A percentile compares a stretch with the other conserved stretches of the same genome.
These are phyloP conservation scores for Drosophila setifemur DNA, from an alignment of 1,140 invertebrate genomes.

Conservation along the genomic window DNA sequence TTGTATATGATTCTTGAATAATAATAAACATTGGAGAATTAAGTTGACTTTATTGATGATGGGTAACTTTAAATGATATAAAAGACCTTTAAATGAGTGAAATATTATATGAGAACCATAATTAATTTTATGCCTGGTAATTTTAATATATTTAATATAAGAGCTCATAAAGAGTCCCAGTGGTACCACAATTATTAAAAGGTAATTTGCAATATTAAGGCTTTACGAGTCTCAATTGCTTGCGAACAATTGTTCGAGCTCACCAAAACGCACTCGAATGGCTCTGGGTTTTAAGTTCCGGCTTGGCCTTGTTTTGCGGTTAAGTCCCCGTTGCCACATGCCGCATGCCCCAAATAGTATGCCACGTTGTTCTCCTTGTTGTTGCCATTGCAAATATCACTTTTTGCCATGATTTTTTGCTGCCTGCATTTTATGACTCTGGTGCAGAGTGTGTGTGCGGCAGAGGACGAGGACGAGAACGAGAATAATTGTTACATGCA, in stretches of 20 bases:
- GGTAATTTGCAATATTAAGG: too few relatives aligned
- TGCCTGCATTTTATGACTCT: conserved; percentile 54
- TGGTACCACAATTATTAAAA: not conserved
- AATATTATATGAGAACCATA: too few relatives aligned
- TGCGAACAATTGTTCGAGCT: conserved; percentile 20
- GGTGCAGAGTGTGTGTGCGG: not conserved
- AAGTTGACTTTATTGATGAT: too few relatives aligned
- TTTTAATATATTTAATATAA: too few relatives aligned
- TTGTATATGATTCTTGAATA: too few relatives aligned
- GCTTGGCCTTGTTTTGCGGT: conserved; percentile 46
- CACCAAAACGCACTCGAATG: conserved; percentile 22
- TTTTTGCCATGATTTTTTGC: conserved; percentile 32
- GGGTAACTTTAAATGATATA: too few relatives aligned
- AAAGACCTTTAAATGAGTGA: too few relatives aligned
- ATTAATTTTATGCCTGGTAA: too few relatives aligned
- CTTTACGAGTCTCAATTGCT: not conserved
- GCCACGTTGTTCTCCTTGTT: conserved; percentile 37
- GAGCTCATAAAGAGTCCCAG: too few relatives aligned
- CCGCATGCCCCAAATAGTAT: conserved; percentile 47
- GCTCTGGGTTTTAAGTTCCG: conserved; percentile 11
- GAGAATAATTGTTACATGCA: conserved; percentile 71
- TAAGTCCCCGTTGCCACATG: conserved; percentile 6
- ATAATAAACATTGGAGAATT: too few relatives aligned
- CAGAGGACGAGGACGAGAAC: conserved; percentile 4
- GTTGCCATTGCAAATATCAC: conserved; percentile 40